phyloP scores from a whole-genome alignment of 2,888 invertebrate genomes.

The Lottia scabra region DNA sequence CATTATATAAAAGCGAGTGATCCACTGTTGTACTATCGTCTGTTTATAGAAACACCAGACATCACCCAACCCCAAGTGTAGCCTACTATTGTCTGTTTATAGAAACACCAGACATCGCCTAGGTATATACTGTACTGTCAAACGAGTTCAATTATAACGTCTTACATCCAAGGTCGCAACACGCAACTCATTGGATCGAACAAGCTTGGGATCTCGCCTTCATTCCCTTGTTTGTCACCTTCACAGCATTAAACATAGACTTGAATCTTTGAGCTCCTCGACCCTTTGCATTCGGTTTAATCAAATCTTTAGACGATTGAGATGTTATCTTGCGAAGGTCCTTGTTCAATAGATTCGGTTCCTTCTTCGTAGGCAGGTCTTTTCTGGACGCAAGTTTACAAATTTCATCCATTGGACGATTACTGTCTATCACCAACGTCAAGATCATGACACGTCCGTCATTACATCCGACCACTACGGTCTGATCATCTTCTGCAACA shows the following conservation, averaged over 20 bases:
- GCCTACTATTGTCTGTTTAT: too few relatives aligned
- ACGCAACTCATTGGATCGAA: constrained; percentile 31
- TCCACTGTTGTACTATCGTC: too few relatives aligned
- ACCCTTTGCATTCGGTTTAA: constrained; percentile 23
- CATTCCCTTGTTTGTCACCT: constrained; percentile 31
- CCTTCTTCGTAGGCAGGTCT: constrained; percentile 33
- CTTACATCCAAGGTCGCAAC: too few relatives aligned
- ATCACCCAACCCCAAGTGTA: too few relatives aligned
- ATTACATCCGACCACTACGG: constrained; percentile 56
- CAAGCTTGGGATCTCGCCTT: constrained; percentile 37
- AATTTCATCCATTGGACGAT: constrained; percentile 43
- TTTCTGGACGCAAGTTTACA: not conserved
- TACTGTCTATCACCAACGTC: constrained; percentile 47
- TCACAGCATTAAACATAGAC: constrained; percentile 46
- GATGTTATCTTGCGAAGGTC: constrained; percentile 40
- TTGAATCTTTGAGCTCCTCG: constrained; percentile 44
- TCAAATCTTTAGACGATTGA: constrained; percentile 37
- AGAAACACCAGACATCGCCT: too few relatives aligned
- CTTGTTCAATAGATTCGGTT: constrained; percentile 37
- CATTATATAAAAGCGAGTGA: too few relatives aligned
- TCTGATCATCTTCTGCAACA: constrained; percentile 54
- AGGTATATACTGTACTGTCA: too few relatives aligned
- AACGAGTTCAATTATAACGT: too few relatives aligned
- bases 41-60: too few relatives aligned
- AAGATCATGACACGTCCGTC: constrained; percentile 60